phyloP scores from a whole-genome alignment of 1,140 invertebrate species.

The Temnothorax curvispinosus region DNA sequence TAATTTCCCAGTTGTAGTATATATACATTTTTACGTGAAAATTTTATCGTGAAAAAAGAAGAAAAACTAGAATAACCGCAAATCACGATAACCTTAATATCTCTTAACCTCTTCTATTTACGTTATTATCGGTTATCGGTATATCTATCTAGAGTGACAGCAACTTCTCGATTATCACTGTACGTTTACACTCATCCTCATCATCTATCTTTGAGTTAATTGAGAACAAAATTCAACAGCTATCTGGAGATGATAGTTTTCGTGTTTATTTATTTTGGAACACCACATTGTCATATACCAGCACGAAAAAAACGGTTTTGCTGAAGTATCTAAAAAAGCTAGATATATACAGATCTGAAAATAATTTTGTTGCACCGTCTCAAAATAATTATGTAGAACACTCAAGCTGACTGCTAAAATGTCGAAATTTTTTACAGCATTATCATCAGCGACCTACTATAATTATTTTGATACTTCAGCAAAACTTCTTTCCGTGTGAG shows the following conservation, averaged over 20 bases:
- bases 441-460: too few species aligned
- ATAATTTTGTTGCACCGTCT: too few species aligned
- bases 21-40: background rate
- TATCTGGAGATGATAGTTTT: background rate
- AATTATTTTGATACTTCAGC: too few species aligned
- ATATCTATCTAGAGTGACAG: background rate
- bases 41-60: background rate
- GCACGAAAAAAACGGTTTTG: background rate
- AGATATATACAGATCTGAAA: too few species aligned
- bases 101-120: background rate
- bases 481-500: too few species aligned
- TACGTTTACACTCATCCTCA: background rate
- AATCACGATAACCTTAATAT: background rate
- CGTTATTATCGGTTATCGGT: background rate
- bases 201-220: background rate
- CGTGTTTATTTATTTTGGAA: background rate
- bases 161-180: background rate
- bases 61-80: background rate
- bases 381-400: too few species aligned
- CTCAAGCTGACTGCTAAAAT: too few species aligned
- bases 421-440: too few species aligned
- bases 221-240: background rate
- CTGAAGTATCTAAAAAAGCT: too few species aligned
- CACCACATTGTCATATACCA: too few species aligned
- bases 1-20: slow-evolving; percentile 32